Conservation (phyloP, 1,140 invertebrate genomes). For the Sesamia nonagrioides region DNA sequence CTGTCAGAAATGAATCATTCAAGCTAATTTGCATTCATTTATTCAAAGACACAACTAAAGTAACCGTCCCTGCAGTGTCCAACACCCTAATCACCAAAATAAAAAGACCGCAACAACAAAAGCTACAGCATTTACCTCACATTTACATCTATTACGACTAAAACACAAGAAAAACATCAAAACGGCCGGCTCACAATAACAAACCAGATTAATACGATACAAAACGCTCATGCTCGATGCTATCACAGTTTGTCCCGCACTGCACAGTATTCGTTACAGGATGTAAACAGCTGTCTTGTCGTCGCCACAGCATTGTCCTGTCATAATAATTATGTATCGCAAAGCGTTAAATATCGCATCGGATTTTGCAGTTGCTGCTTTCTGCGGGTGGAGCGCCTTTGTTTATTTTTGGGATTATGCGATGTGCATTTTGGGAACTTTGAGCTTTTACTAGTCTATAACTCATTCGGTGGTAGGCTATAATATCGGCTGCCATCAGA, state of each 20-base stretch:
- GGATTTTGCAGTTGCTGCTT: conserved; percentile 59
- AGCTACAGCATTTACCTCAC: background rate
- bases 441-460: background rate
- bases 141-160: conserved; percentile 30
- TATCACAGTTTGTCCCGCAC: conserved; percentile 63
- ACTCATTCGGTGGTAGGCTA: too few species aligned
- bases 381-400: conserved; percentile 45
- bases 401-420: conserved; percentile 30
- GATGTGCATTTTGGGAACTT: background rate
- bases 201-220: conserved; percentile 59
- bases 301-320: conserved; percentile 65
- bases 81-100: background rate
- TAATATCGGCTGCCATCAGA: too few species aligned
- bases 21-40: too few species aligned
- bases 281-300: conserved; percentile 64
- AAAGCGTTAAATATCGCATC: conserved; percentile 62
- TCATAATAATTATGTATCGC: conserved; percentile 75
- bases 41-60: too few species aligned
- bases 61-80: background rate
- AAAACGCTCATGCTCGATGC: conserved; percentile 56
- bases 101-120: background rate
- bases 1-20: too few species aligned
- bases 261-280: conserved; percentile 50
- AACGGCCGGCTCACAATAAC: conserved; percentile 43
- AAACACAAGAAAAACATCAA: conserved; percentile 34